These are phyloP conservation scores for Athripsodes cinereus DNA, from an alignment of 2,888 invertebrate genomes.

Conservation along the genomic window DNA sequence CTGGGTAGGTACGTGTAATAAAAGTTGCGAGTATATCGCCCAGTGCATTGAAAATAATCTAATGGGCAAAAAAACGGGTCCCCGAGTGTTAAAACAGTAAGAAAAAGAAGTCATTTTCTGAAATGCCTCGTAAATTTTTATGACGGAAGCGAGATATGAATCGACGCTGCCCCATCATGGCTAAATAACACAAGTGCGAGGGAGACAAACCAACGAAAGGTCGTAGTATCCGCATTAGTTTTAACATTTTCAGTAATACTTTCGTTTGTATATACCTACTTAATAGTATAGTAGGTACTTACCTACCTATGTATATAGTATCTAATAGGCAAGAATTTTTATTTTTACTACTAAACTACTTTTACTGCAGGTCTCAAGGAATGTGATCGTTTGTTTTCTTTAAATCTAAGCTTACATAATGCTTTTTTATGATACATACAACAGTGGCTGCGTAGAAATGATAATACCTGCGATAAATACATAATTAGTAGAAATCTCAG, in stretches of 20 bases:
- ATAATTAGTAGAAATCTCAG: no score
- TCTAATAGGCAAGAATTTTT: neutral
- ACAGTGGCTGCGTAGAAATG: no score
- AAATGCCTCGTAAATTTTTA: slow-evolving; percentile 28
- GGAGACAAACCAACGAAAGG: slow-evolving; percentile 20
- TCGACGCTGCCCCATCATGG: slow-evolving; percentile 4
- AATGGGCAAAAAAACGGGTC: slow-evolving; percentile 4
- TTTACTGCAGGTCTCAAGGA: no score
- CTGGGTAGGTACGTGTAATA: neutral
- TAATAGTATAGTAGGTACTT: no score
- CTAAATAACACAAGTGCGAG: slow-evolving; percentile 6
- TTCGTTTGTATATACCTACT: neutral
- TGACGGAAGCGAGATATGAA: slow-evolving; percentile 20
- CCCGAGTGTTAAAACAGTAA: slow-evolving; percentile 24
- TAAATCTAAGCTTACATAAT: no score
- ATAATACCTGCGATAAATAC: no score
- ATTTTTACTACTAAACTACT: no score
- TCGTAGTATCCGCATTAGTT: slow-evolving; percentile 28
- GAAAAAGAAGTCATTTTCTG: slow-evolving; percentile 28
- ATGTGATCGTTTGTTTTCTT: no score
- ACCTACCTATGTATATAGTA: neutral
- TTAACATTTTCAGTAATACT: slow-evolving; percentile 20
- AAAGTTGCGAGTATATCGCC: neutral
- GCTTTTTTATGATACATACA: no score
- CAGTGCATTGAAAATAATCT: slow-evolving; percentile 1